Evolutionary conservation across 53 echinoderm and acorn worm species (phyloP).

Genomic region (Zoroaster sp.): DNA sequence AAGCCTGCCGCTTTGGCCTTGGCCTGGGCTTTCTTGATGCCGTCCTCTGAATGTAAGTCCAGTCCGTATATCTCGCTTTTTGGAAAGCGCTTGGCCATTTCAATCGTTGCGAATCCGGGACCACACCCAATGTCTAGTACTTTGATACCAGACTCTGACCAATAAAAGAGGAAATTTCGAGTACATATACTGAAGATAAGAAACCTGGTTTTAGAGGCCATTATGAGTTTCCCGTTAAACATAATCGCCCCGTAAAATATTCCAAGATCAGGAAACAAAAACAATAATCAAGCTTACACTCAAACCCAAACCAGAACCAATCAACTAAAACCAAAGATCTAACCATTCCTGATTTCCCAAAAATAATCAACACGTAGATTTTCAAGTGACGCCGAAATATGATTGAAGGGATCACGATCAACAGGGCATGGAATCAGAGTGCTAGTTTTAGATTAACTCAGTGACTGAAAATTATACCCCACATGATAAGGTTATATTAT

Average conservation of each 20-base stretch:
- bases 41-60: neutral
- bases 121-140: constrained; percentile 28
- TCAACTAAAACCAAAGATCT: neutral
- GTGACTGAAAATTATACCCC: too few species aligned
- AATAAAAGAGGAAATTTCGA: neutral
- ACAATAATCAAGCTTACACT: too few species aligned
- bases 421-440: too few species aligned
- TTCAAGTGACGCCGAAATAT: too few species aligned
- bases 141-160: constrained; percentile 3
- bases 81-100: constrained; percentile 21
- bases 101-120: neutral
- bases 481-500: too few species aligned
- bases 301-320: too few species aligned
- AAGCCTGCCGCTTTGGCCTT: neutral
- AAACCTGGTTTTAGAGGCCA: neutral
- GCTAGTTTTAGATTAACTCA: too few species aligned
- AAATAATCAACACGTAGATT: too few species aligned
- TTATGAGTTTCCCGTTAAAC: too few species aligned
- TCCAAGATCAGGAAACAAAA: too few species aligned
- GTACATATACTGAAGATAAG: neutral
- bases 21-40: constrained; percentile 5
- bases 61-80: neutral
- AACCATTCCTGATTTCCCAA: neutral
- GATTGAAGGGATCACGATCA: too few species aligned
- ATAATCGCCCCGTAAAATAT: too few species aligned